Base-by-base conservation (phyloP, 2,797 vertebrate genomes). In the Gallirallus australis region DNA sequence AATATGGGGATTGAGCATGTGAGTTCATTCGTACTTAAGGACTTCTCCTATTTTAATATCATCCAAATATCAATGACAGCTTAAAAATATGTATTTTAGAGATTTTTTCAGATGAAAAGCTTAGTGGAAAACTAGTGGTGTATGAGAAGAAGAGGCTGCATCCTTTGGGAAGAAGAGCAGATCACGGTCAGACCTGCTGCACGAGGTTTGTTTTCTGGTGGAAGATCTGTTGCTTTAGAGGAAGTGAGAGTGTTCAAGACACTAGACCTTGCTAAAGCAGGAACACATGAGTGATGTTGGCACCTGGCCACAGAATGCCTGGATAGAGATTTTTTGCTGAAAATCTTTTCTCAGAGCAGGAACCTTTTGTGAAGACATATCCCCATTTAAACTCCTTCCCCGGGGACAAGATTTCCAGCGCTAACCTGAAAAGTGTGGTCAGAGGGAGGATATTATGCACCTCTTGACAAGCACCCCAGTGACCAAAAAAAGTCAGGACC, bases 321-420 rank as follows among this genome's bases (percentile, higher is more conserved):
- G 86, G 45, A 60, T 40, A 75, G 75, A 59, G 60, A n/a, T 84
- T 86, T 95, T 84, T 88, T 93, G 57, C 77, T 54, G 72, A 90
- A 91, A 86, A 11, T 66, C 64, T 68, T 87, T 35, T 66, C 35
- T 91, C 78, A 76, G 83, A 86, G 39, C 8, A 81, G 31, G 45
- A 95, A 54, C 15, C 23, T 61, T 90, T 81, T 28, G 39, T 54
- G n/a, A 48, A 93, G 45, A 76, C 28, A n/a, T 59, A 88, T 30
- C 31, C 56, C 52, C 31, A 25, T 64, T 78, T 89, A 48, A 88
- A 82, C n/a, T 76, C 6, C 42, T 12, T 65, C 18, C n/a, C 21
- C 0, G 1, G 15, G 17, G 28, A 56, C n/a, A 79, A 59, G 39
- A 15, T 82, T 69, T 59, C 28, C 39, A 73, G 17, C 9, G 28